Conservation (phyloP, 2,888 invertebrate genomes). For the Pristionchus japonicus region DNA sequence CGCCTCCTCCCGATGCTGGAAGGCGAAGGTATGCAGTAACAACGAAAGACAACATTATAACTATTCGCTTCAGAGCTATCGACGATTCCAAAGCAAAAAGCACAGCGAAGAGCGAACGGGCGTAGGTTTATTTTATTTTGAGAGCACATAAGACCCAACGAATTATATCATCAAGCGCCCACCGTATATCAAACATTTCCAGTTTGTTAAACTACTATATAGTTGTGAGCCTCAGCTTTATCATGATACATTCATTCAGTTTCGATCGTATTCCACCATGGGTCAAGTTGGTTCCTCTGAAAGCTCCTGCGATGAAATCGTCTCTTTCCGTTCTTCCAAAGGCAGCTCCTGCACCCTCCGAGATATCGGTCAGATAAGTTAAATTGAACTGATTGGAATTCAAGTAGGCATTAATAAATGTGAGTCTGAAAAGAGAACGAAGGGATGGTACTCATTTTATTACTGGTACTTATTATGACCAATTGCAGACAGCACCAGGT, state of each 20-base stretch:
- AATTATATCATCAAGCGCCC: too few species aligned
- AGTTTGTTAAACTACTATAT: too few species aligned
- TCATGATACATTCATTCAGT: constrained; percentile 20
- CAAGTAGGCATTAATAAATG: too few species aligned
- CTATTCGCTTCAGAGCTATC: not conserved
- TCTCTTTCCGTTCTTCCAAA: not conserved
- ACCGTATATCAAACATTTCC: too few species aligned
- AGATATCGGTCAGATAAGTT: not conserved
- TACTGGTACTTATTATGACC: too few species aligned
- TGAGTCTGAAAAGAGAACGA: too few species aligned
- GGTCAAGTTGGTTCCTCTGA: constrained; percentile 25
- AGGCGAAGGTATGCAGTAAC: not conserved
- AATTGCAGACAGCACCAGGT: not conserved
- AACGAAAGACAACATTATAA: not conserved
- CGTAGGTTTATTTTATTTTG: not conserved
- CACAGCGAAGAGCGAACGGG: not conserved
- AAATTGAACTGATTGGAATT: too few species aligned
- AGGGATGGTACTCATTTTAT: too few species aligned
- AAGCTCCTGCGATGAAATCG: not conserved
- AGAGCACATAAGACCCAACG: too few species aligned
- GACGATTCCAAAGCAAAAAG: not conserved
- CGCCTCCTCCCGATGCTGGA: constrained; percentile 3
- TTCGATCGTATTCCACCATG: constrained; percentile 35
- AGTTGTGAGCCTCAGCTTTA: too few species aligned
- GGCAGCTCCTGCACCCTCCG: not conserved